phyloP scores from a whole-genome alignment of 2,888 invertebrate genomes.

The Empis stercorea region DNA sequence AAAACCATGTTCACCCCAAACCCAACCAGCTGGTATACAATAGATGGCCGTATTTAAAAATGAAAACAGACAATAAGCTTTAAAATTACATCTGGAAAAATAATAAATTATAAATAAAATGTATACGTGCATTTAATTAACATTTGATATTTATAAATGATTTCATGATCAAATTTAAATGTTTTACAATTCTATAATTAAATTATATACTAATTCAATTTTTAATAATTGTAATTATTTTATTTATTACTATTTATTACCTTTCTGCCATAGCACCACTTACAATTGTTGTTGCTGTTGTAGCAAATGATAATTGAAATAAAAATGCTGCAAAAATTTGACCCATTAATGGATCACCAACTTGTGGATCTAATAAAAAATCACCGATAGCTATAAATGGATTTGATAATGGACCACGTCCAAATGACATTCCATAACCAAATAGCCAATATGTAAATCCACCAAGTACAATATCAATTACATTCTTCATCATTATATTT shows the following conservation, averaged over 20 bases:
- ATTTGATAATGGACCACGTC: slow-evolving; percentile 56
- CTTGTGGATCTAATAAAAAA: slow-evolving; percentile 64
- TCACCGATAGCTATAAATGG: slow-evolving; percentile 74
- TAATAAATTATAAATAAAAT: no score
- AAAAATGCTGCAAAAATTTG: slow-evolving; percentile 76
- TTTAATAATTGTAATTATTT: no score
- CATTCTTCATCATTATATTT: slow-evolving; percentile 96
- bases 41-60: slow-evolving; percentile 80
- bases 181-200: no score
- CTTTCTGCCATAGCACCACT: slow-evolving; percentile 93
- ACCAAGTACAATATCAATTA: slow-evolving; percentile 84
- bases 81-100: slow-evolving; percentile 79
- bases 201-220: no score
- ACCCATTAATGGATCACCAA: slow-evolving; percentile 67
- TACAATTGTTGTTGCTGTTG: slow-evolving; percentile 76
- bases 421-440: slow-evolving; percentile 86
- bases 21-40: slow-evolving; percentile 88
- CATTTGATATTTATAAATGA: background rate
- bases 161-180: background rate
- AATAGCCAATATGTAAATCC: slow-evolving; percentile 86
- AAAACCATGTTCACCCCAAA: slow-evolving; percentile 83
- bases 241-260: slow-evolving; percentile 38
- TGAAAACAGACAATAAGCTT: slow-evolving; percentile 83
- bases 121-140: background rate
- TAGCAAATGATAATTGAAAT: slow-evolving; percentile 82